A percentile compares a stretch with the other conserved stretches of the same genome.
Conservation (phyloP, 2,888 invertebrate species). For the Cryptocheilus praepositus region DNA sequence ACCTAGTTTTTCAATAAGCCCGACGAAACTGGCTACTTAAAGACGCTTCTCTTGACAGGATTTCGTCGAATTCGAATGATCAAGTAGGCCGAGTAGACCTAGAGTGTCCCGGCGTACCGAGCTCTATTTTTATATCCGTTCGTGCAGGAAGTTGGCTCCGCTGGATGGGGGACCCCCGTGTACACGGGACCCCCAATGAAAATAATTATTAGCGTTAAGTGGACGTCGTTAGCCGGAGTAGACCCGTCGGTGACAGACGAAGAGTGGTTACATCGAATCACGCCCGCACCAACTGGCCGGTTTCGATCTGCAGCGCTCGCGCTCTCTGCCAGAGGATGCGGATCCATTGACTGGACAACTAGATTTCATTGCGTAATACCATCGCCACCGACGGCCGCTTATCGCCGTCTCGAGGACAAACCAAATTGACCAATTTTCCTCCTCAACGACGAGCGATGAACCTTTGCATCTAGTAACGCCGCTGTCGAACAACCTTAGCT, state of each 20-base stretch:
- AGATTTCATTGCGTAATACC: conserved; percentile 73
- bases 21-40: too few species aligned
- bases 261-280: conserved; percentile 69
- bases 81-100: conserved; percentile 5
- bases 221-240: conserved; percentile 70
- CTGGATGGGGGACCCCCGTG: conserved; percentile 62
- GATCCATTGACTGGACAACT: conserved; percentile 72
- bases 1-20: too few species aligned
- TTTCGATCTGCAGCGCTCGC: conserved; percentile 36
- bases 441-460: too few species aligned
- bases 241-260: conserved; percentile 46
- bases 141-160: conserved; percentile 72
- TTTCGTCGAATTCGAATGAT: background rate
- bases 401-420: too few species aligned
- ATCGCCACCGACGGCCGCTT: too few species aligned
- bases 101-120: conserved; percentile 45
- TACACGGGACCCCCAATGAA: conserved; percentile 70
- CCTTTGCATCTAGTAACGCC: too few species aligned
- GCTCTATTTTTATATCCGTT: conserved; percentile 74
- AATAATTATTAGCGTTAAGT: conserved; percentile 75
- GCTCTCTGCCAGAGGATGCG: conserved; percentile 68
- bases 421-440: too few species aligned
- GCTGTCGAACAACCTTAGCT: too few species aligned
- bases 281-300: conserved; percentile 32
- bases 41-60: background rate